These are phyloP conservation scores for Ginglymostoma cirratum DNA, from an alignment of 2,113 vertebrate genomes.

Conservation along the genomic window DNA sequence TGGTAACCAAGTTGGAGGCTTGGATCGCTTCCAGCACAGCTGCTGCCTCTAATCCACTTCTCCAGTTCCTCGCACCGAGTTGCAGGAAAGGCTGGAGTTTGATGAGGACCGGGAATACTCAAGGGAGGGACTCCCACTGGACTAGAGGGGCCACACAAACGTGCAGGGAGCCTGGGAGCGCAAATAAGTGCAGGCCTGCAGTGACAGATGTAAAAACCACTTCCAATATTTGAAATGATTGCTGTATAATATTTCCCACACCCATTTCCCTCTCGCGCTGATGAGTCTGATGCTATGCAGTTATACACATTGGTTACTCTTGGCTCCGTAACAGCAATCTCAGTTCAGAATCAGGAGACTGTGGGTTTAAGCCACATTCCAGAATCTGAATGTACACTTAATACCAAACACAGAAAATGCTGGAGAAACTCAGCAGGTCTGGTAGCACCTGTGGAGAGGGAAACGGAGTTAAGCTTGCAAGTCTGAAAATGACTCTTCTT, in stretches of 20 bases:
- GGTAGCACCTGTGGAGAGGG: no score
- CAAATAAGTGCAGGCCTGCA: background rate
- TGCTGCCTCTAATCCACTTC: background rate
- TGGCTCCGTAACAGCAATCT: background rate
- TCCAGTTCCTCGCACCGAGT: background rate
- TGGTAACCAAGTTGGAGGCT: background rate
- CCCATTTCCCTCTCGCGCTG: background rate
- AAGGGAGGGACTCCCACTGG: background rate
- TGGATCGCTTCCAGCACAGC: conserved; percentile 17
- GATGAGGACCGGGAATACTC: background rate
- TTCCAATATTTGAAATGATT: background rate
- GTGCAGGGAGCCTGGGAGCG: background rate
- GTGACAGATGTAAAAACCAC: background rate
- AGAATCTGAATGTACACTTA: background rate
- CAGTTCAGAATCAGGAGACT: background rate
- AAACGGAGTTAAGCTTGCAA: no score
- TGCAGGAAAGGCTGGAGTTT: background rate
- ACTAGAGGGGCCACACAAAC: background rate
- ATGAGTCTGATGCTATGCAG: background rate
- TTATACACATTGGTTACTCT: background rate
- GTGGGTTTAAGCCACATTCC: background rate
- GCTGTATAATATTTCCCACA: no score
- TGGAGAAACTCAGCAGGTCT: no score
- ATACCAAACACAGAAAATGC: no score
- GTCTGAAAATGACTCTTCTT: no score